Percentiles rank a stretch among this genome's conserved stretches.
phyloP scores from a whole-genome alignment of 2,113 vertebrate genomes.

The Oostethus manadensis region DNA sequence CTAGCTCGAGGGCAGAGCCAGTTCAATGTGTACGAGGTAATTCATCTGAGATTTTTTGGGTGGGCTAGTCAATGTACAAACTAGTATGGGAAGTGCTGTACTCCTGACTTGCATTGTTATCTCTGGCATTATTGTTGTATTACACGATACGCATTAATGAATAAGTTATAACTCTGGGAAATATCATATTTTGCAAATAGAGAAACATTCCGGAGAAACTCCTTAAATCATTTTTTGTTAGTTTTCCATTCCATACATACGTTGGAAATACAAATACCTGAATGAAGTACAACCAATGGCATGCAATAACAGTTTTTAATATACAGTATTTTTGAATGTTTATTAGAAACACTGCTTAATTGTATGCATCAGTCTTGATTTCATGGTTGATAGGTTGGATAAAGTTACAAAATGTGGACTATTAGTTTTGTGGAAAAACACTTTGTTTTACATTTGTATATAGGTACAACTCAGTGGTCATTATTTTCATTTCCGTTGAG shows the following conservation, averaged over 20 bases:
- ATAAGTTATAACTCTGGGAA: not conserved
- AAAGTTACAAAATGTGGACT: constrained; percentile 1
- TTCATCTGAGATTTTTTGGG: constrained; percentile 17
- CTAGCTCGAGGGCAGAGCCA: constrained; percentile 90
- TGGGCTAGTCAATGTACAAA: not conserved
- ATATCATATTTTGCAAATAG: not conserved
- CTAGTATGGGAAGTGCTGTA: not conserved
- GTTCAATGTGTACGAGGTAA: constrained; percentile 94
- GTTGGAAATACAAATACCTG: constrained; percentile 30
- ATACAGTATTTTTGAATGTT: no score
- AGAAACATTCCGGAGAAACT: not conserved
- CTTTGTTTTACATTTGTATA: not conserved
- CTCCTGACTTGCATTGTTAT: constrained; percentile 25
- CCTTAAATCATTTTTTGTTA: constrained; percentile 14
- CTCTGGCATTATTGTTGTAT: constrained; percentile 12
- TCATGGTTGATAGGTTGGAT: no score
- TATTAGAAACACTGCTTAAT: no score
- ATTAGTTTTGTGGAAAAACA: constrained; percentile 19
- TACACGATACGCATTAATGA: not conserved
- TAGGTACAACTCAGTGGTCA: not conserved
- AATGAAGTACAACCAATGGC: not conserved
- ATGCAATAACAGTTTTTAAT: no score
- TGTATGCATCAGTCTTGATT: no score
- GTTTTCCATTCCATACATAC: constrained; percentile 1
- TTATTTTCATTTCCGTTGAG: constrained; percentile 1